Conservation (phyloP, 2,888 invertebrate species). For the Dioctria rufipes region DNA sequence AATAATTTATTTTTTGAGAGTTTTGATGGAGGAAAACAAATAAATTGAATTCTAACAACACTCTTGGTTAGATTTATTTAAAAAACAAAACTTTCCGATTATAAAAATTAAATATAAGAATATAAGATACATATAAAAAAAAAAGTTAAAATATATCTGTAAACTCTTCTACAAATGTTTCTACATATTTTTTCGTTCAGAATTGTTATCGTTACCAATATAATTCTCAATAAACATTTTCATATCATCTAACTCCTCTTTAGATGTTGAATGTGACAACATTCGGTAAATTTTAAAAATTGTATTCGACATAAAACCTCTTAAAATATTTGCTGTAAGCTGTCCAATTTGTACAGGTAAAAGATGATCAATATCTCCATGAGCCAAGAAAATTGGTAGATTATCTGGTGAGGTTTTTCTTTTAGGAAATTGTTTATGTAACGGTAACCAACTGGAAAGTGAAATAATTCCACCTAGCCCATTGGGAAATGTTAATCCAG, state of each 20-base stretch:
- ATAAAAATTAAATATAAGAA: no score
- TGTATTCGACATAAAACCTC: background rate
- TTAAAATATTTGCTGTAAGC: constrained; percentile 6
- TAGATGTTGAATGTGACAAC: background rate
- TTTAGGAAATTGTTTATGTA: constrained; percentile 83
- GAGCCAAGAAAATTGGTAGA: constrained; percentile 68
- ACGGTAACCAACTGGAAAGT: constrained; percentile 90
- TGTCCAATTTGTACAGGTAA: background rate
- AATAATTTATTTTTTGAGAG: no score
- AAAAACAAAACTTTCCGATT: no score
- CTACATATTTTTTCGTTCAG: no score
- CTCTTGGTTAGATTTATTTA: no score
- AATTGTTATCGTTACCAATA: no score
- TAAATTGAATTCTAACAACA: no score
- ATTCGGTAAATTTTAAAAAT: background rate
- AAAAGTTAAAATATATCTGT: no score
- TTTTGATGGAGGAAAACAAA: no score
- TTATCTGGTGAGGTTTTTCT: constrained; percentile 73
- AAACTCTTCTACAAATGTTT: no score
- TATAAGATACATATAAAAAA: no score
- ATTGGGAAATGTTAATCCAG: constrained; percentile 84
- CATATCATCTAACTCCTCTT: background rate
- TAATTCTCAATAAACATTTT: constrained; percentile 6
- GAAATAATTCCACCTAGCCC: constrained; percentile 88
- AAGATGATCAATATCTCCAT: constrained; percentile 22